A percentile compares a stretch with the other conserved stretches of the same genome.
Conservation (phyloP, 2,797 vertebrate genomes). For the Zenarchopterus dispar region DNA sequence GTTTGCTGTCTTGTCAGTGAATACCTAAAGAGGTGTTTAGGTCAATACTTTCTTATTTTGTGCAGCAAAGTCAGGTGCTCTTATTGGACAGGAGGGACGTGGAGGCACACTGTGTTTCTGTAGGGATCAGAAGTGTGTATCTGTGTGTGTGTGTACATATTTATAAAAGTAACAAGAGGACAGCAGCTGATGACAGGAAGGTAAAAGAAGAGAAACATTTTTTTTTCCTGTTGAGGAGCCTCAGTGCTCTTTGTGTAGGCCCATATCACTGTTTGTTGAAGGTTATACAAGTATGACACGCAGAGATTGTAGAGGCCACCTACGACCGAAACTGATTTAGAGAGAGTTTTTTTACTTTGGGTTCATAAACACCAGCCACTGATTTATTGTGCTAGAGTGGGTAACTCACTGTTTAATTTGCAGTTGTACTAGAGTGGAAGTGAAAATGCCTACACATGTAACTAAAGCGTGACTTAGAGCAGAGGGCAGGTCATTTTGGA, state of each 20-base stretch:
- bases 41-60: conserved; percentile 44
- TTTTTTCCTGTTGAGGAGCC: background rate
- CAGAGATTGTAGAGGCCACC: background rate
- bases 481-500: background rate
- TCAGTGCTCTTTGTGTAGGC: background rate
- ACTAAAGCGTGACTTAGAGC: background rate
- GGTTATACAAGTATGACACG: background rate
- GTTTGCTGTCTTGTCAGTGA: conserved; percentile 38
- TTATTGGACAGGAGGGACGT: conserved; percentile 33
- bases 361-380: background rate
- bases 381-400: background rate
- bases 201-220: conserved; percentile 6
- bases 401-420: background rate
- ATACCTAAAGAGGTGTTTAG: conserved; percentile 26
- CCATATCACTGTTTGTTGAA: background rate
- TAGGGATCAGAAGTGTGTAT: conserved; percentile 22
- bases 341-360: too few species aligned
- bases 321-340: too few species aligned
- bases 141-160: conserved; percentile 11
- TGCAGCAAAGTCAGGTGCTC: conserved; percentile 5
- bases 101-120: conserved; percentile 18
- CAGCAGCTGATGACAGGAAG: conserved; percentile 26
- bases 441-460: background rate
- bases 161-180: conserved; percentile 24
- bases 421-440: background rate